Base-by-base conservation (phyloP, 2,888 invertebrate species). In the Parnassius apollo region DNA sequence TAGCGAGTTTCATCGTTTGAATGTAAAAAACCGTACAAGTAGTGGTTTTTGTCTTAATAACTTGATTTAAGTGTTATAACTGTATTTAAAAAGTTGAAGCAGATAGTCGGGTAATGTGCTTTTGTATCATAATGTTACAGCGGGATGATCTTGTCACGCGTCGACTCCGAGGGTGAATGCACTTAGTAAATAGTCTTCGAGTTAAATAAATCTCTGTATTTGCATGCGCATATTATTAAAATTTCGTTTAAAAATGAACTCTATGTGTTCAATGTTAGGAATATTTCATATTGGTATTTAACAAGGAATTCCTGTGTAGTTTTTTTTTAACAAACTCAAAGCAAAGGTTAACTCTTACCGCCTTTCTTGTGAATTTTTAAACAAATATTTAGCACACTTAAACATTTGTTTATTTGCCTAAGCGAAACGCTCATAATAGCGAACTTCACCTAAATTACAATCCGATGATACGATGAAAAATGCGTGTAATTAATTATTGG, bases 141-240 rank as follows among this genome's bases (percentile, higher is more conserved):
- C 77, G 73, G 81, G 81, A 85, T 86, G 82, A 74, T 76, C 76
- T 74, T 83, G 88, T 88, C 87, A 88, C 87, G 87, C 78, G 80
- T 72, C 66, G 59, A 63, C 57, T 48, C 64, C 62, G 64, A 66
- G 82, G 88, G 86, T 89, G 83, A 90, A 88, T 71, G 89, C 75
- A 78, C 89, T 85, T 68, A 53, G 78, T 80, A 83, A 86, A 86
- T 81, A 81, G 71, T 74, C 73, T 68, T 76, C 71, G 77, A 75
- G 80, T 80, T 80, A 75, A 80, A 81, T 75, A 81, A 81, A 82
- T 82, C 77, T 75, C 66, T 66, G 64, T 72, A 72, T 76, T 70
- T 73, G 71, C 69, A 68, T 65, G 65, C 68, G 57, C 49, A 63
- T 59, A 66, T 57, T 52, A 35, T 57, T 46, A 35, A 35, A 3